Percentiles rank a stretch among this genome's conserved stretches.
Conservation (phyloP, 2,113 vertebrate species). For the Rhizomys pruinosus region DNA sequence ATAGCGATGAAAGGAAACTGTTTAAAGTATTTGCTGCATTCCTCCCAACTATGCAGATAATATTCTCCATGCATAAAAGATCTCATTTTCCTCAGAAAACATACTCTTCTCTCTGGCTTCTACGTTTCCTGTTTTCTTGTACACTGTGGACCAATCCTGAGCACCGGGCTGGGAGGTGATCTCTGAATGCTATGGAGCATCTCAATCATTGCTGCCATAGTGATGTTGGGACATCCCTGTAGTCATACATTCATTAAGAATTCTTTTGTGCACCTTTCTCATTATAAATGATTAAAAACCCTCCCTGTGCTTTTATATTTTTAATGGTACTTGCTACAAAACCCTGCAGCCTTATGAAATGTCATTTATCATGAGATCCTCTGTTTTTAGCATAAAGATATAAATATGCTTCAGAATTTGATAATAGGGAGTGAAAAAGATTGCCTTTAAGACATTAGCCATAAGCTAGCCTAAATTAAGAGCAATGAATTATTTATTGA, state of each 20-base stretch:
- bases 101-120: slow-evolving; percentile 72
- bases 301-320: not conserved
- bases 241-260: slow-evolving; percentile 50
- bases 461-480: slow-evolving; percentile 12
- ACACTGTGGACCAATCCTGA: slow-evolving; percentile 36
- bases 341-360: slow-evolving; percentile 33
- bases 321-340: slow-evolving; percentile 12
- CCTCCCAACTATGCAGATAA: slow-evolving; percentile 57
- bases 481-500: slow-evolving; percentile 26
- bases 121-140: slow-evolving; percentile 68
- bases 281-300: slow-evolving; percentile 59
- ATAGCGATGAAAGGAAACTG: slow-evolving; percentile 54
- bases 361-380: slow-evolving; percentile 18
- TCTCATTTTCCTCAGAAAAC: slow-evolving; percentile 61
- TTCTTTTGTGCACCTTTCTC: slow-evolving; percentile 44
- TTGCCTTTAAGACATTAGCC: slow-evolving; percentile 48
- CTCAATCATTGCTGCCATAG: not conserved
- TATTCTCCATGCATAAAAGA: slow-evolving; percentile 43
- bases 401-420: slow-evolving; percentile 33
- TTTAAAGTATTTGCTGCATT: slow-evolving; percentile 72
- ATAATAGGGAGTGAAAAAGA: slow-evolving; percentile 3
- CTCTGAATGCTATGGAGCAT: slow-evolving; percentile 44
- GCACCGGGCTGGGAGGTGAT: slow-evolving; percentile 49
- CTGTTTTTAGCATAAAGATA: slow-evolving; percentile 25
- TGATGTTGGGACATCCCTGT: slow-evolving; percentile 13